Base-by-base conservation (phyloP, 2,113 vertebrate genomes). In the Strix uralensis region DNA sequence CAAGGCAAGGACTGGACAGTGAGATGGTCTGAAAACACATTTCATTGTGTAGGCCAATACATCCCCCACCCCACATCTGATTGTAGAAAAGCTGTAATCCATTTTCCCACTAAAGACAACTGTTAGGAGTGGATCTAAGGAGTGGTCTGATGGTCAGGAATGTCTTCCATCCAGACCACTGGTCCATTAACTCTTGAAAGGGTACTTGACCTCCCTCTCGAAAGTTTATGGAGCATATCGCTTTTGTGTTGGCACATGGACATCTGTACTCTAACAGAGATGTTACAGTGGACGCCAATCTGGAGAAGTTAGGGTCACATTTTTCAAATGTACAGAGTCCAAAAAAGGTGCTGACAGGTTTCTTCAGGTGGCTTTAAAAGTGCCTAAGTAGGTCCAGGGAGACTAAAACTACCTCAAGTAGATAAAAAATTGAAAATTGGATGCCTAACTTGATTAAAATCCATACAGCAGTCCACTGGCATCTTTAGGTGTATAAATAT, bases 61-160 rank as follows among this genome's bases (percentile, higher is more conserved):
- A 70, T 9, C 9, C 32, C 16, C 36, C 8, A 40, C 1, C 2
- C 11, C 5, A 1, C 11, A 38, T 7, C 9, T 22, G 11, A 30
- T 2, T 47, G 20, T 32, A 36, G 59, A 65, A 62, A 30, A 67
- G 20, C 23, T 54, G 38, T 57, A 52, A 81, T 12, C 13, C 8
- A 13, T 51, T 86, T 75, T 54, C 54, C 14, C 18, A 20, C 57
- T n/a, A 5, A 47, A 63, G 11, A 36, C 13, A 63, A 51, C 6
- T 32, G 8, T 11, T 65, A n/a, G 29, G 7, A 85, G 17, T 1
- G 2, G 34, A 3, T 81, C 59, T 87, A 29, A 66, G 17, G 29
- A 57, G 55, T 11, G 7, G 21, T 17, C 54, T 30, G 49, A 90
- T 38, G 22, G 36, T 27, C 46, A 81, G 38, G 30, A 75, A 58